phyloP scores from a whole-genome alignment of 2,888 invertebrate genomes.

The Rhagophthalmus giganteus region DNA sequence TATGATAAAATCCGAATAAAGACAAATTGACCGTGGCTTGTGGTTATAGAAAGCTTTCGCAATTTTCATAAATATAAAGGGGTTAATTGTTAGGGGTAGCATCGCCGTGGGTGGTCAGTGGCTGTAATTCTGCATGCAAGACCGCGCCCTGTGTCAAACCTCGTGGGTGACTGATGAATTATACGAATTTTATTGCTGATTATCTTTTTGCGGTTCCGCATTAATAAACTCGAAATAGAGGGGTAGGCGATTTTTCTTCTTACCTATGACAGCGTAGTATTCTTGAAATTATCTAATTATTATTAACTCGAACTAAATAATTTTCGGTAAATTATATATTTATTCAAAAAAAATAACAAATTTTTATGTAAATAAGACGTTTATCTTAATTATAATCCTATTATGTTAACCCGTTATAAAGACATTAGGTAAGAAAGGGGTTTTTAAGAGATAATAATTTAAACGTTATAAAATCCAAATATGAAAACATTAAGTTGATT shows the following conservation, averaged over 20 bases:
- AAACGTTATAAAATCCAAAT: slow-evolving; percentile 17
- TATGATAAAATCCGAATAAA: slow-evolving; percentile 8
- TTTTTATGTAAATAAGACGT: slow-evolving; percentile 24
- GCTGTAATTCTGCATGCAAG: slow-evolving; percentile 44
- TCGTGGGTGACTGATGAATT: slow-evolving; percentile 44
- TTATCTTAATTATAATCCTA: slow-evolving; percentile 27
- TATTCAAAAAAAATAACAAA: slow-evolving; percentile 11
- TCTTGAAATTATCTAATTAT: background rate
- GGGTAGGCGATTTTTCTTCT: slow-evolving; percentile 4
- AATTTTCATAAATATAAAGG: slow-evolving; percentile 23
- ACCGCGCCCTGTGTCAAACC: slow-evolving; percentile 45
- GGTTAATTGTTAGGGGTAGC: slow-evolving; percentile 29
- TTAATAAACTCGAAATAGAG: slow-evolving; percentile 6
- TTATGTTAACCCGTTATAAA: slow-evolving; percentile 25
- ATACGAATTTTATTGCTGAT: slow-evolving; percentile 37
- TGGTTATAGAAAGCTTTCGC: slow-evolving; percentile 19
- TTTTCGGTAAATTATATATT: slow-evolving; percentile 14
- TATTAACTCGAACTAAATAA: background rate
- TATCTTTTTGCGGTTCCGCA: slow-evolving; percentile 22
- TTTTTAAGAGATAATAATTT: slow-evolving; percentile 24
- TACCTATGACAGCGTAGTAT: background rate
- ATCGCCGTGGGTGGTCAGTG: slow-evolving; percentile 46
- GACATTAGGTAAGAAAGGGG: slow-evolving; percentile 20
- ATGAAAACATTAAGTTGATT: slow-evolving; percentile 4
- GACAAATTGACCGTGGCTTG: slow-evolving; percentile 16